Evolutionary conservation across 2,113 vertebrate species (phyloP), one percentile per base, ranked within the genome.

Genomic region (Xiphophorus maculatus): DNA sequence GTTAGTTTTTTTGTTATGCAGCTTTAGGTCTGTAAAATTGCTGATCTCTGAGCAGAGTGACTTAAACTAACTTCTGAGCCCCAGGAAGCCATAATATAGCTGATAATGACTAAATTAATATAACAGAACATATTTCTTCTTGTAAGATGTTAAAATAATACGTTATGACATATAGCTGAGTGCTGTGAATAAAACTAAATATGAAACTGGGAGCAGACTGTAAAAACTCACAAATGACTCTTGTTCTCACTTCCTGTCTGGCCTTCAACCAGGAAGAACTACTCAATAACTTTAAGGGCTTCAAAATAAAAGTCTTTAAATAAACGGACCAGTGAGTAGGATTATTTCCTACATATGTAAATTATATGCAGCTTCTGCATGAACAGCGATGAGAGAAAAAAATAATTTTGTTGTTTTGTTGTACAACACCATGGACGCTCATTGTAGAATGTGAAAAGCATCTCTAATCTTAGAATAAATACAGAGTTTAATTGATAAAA

Each of bases 261-360:
- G 28, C 4, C 9, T 32, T 71, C 54, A 13, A 51, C 65, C 35
- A 79, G 84, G 85, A 89, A 89, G 77, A 1, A 65, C 54, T 69
- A 12, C 22, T 1, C 0, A 9, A 5, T 29, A 1, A 3, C 3
- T 27, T 7, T 29, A 27, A 12, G 12, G 44, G 69, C 74, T 85
- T 85, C 88, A 89, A 81, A 87, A 79, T 85, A 87, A 86, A 51
- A 87, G 78, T 65, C 13, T 51, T 30, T 19, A 25, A 33, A 27
- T 3, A 32, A 30, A 25, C 27, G 11, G 9, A 27, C 13, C 69
- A 19, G 33, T n/a, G 28, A 32, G 10, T 15, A 42, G 4, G 8
- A 29, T 7, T 40, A 0, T 28, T 32, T 15, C 28, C 35, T 37
- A 37, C 35, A 11, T 37, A 2, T 37, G 35, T 51, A 48, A 51